Evolutionary conservation across 2,888 invertebrate genomes (phyloP).

Genomic region (Pachymerium ferrugineum): DNA sequence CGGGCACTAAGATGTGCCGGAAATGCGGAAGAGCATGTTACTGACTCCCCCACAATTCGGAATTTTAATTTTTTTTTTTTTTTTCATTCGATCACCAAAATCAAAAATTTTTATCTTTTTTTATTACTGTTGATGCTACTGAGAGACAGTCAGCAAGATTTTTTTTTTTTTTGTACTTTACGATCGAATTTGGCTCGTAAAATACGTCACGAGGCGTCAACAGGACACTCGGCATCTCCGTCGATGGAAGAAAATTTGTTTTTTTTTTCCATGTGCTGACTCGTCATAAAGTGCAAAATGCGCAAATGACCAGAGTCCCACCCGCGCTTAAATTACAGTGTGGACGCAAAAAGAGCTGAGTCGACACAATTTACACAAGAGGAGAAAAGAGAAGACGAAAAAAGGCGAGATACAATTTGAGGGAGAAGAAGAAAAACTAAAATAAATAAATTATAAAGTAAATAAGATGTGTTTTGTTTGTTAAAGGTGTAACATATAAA

Average conservation of each 20-base stretch:
- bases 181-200: slow-evolving; percentile 18
- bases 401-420: neutral
- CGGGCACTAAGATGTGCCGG: slow-evolving; percentile 18
- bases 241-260: neutral
- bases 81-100: too few relatives aligned
- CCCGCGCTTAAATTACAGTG: slow-evolving; percentile 21
- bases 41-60: neutral
- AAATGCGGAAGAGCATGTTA: slow-evolving; percentile 14
- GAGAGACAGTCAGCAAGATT: slow-evolving; percentile 1
- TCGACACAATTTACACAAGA: slow-evolving; percentile 18
- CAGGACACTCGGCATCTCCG: slow-evolving; percentile 15
- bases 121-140: neutral
- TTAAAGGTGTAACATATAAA: too few relatives aligned
- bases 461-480: neutral
- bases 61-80: neutral
- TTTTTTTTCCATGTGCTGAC: neutral
- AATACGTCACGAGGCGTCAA: slow-evolving; percentile 18
- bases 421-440: neutral
- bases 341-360: slow-evolving; percentile 17
- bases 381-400: neutral
- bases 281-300: slow-evolving; percentile 21
- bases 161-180: neutral
- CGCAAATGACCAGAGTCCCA: slow-evolving; percentile 18
- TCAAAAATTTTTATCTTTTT: neutral
- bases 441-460: slow-evolving; percentile 12